A percentile compares a stretch with the other conserved stretches of the same genome.
Evolutionary conservation across 2,797 vertebrate species (phyloP).

Genomic region (Heliangelus exortis): DNA sequence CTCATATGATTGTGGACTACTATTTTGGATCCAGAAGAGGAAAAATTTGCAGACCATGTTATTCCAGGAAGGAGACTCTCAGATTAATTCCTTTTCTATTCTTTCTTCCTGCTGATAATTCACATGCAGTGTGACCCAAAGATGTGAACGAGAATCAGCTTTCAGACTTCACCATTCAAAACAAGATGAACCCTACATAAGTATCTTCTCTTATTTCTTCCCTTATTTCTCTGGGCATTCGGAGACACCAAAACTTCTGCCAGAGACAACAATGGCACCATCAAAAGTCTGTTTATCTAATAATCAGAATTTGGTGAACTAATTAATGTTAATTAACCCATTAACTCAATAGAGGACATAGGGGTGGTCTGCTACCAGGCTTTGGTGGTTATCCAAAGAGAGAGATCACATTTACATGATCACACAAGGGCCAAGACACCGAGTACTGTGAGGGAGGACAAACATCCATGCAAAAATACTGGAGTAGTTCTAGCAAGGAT

Average conservation of each 20-base stretch:
- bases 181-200: background rate
- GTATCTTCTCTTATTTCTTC: background rate
- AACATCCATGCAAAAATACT: background rate
- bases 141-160: background rate
- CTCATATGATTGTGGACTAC: background rate
- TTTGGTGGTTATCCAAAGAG: background rate
- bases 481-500: background rate
- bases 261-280: background rate
- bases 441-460: background rate
- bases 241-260: background rate
- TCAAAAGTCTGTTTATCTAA: background rate
- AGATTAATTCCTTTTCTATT: background rate
- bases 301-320: background rate
- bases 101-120: background rate
- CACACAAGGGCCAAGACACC: background rate
- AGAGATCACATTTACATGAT: background rate
- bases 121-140: background rate
- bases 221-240: background rate
- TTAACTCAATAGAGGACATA: background rate
- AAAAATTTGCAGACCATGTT: background rate
- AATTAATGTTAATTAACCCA: background rate
- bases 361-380: background rate
- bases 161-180: background rate
- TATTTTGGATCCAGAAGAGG: background rate
- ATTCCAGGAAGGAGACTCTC: background rate